Evolutionary conservation across 2,888 invertebrate species (phyloP), one percentile per base, ranked within the genome.

Genomic region (Zygogramma bicolorata): DNA sequence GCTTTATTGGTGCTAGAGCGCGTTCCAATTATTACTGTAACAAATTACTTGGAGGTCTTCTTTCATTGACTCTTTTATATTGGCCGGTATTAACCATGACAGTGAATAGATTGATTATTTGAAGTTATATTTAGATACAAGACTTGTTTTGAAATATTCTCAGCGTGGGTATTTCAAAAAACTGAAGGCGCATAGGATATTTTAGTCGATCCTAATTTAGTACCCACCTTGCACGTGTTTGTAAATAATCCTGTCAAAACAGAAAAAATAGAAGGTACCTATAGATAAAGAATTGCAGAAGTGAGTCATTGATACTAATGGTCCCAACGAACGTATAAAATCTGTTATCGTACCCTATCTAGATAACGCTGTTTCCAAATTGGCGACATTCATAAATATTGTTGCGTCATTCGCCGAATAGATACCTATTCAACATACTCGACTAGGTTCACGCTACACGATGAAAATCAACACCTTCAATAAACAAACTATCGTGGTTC

Each of bases 1-100:
- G 20, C 61, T 65, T 65, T 58, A 70, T 63, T 65, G 57, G 18
- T 70, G 65, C 53, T 69, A 29, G 42, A 10, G 20, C 25, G 42
- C 70, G 22, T 53, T 68, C 62, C 46, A 40, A 68, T 68, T 66
- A 34, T 31, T 34, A 53, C 27, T 22, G 25, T 25, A 15, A 49
- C 49, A 60, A 61, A 61, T 38, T 38, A 27, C 27, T 57, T 57
- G 66, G 38, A 58, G 66, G 66, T 58, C 66, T 53, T 66, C 57
- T 58, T 57, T 40, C 40, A 66, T 58, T 66, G 38, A 58, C 27
- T 66, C 25, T 42, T 65, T 65, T 38, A 22, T 13, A 53, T 22
- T 53, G 13, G 22, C n/a, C 25, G 3, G 5, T 53, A 53, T 53
- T 25, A 53, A 53, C 27, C 53, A 53, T 53, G 53, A 15, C 53